Conservation (phyloP, 1,140 invertebrate genomes). For the Formica exsecta region DNA sequence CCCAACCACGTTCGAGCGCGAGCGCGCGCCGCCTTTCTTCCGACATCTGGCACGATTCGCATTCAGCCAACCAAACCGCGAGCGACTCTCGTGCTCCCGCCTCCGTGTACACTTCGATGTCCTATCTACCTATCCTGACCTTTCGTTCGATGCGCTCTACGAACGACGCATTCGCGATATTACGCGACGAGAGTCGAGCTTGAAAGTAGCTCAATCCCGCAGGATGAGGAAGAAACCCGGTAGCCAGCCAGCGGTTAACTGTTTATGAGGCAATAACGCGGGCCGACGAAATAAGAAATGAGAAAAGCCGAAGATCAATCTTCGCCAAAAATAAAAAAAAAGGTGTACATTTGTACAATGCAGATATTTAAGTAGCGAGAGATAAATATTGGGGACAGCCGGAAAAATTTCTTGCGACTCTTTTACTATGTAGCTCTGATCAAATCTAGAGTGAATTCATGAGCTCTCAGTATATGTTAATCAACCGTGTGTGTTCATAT, state of each 20-base stretch:
- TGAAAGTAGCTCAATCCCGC: slow-evolving; percentile 22
- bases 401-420: background rate
- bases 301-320: background rate
- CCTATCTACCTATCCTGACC: slow-evolving; percentile 61
- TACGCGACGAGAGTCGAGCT: slow-evolving; percentile 28
- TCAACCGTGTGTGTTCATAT: background rate
- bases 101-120: slow-evolving; percentile 59
- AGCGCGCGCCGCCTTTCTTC: slow-evolving; percentile 59
- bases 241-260: background rate
- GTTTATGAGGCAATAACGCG: background rate
- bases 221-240: slow-evolving; percentile 10
- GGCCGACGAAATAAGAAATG: background rate
- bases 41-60: slow-evolving; percentile 57
- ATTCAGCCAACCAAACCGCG: slow-evolving; percentile 63
- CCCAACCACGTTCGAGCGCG: slow-evolving; percentile 33
- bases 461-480: no score
- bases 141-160: slow-evolving; percentile 48
- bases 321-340: background rate
- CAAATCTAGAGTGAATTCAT: background rate
- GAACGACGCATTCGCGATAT: slow-evolving; percentile 34
- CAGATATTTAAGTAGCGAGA: background rate
- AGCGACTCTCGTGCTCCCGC: slow-evolving; percentile 53
- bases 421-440: background rate
- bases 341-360: background rate
- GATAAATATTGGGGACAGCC: background rate